phyloP scores from a whole-genome alignment of 2,113 vertebrate species.

The Thryonomys swinderianus region DNA sequence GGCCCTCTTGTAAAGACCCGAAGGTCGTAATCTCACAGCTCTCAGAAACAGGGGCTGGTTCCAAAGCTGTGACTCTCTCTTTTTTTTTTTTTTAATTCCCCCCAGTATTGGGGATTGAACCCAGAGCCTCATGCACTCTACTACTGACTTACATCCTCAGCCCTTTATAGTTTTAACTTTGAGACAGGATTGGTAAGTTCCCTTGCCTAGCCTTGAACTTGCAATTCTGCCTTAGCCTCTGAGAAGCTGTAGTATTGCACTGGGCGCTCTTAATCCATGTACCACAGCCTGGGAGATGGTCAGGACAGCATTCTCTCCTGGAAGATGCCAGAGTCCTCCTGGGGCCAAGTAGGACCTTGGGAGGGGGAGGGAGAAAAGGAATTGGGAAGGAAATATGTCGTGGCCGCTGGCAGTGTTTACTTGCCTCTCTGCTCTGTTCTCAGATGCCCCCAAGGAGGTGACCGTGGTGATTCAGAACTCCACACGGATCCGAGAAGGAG shows the following conservation, averaged over 20 bases:
- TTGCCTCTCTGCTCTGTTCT: not conserved
- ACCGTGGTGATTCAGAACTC: not conserved
- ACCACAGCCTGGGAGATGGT: not conserved
- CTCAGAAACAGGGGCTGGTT: not conserved
- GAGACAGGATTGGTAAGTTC: too few relatives aligned
- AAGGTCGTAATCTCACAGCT: not conserved
- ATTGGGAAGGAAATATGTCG: not conserved
- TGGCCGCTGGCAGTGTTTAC: not conserved
- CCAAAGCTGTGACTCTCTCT: not conserved
- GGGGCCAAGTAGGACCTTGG: not conserved
- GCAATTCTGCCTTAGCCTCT: not conserved
- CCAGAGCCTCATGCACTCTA: not conserved
- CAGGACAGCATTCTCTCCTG: not conserved
- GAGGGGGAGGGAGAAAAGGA: not conserved
- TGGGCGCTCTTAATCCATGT: not conserved
- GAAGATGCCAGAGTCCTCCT: not conserved
- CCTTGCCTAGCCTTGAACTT: not conserved
- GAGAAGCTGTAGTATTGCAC: too few relatives aligned
- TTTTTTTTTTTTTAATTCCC: not conserved
- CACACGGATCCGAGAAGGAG: constrained; percentile 67
- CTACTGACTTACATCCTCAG: not conserved
- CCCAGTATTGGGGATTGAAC: too few relatives aligned
- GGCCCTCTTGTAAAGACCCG: not conserved
- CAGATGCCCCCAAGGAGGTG: constrained; percentile 74
- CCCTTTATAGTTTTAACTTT: not conserved